Evolutionary conservation across 2,113 vertebrate species (phyloP), one percentile per base, ranked within the genome.

Genomic region (Setophaga coronata): DNA sequence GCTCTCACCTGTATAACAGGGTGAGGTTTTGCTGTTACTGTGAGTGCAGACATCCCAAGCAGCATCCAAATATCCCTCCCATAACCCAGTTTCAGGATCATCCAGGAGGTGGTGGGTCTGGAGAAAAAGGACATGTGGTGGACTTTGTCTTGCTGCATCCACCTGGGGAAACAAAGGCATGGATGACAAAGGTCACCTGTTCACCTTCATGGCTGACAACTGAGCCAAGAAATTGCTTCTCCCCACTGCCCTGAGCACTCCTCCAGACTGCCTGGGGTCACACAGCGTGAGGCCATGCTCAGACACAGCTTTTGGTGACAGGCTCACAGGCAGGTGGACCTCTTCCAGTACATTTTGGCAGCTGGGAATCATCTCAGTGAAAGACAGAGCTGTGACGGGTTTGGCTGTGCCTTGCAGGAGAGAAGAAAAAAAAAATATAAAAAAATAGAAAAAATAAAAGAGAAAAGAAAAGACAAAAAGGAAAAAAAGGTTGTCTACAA

Each of bases 301-400:
- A 85, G 62, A 23, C 57, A 45, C 0, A 1, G 76, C n/a, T 76
- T 88, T 82, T 94, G 74, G 85, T 86, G 90, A 87, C 87, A 83
- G 80, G 26, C 43, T 82, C 1, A 15, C 24, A 38, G 67, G 40
- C 9, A 26, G 67, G 64, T 6, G 10, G 79, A 87, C 38, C 26
- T 83, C 76, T 78, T 87, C 72, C 67, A 92, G 64, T 25, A 21
- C 34, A 5, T 62, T 92, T 92, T 80, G 50, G 72, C 86, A 81
- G 51, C 86, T 95, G 91, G 69, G 42, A 83, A 43, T 79, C 14
- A 48, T 91, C 72, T 91, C 28, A 7, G 54, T 62, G 88, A 82
- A 94, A 89, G 70, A 64, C 7, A 17, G 80, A 89, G 34, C 76
- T 71, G 43, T 90, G 89, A 78, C 14, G 2, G n/a, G 24, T 87